phyloP scores from a whole-genome alignment of 2,888 invertebrate species.

The Dusona sp. region DNA sequence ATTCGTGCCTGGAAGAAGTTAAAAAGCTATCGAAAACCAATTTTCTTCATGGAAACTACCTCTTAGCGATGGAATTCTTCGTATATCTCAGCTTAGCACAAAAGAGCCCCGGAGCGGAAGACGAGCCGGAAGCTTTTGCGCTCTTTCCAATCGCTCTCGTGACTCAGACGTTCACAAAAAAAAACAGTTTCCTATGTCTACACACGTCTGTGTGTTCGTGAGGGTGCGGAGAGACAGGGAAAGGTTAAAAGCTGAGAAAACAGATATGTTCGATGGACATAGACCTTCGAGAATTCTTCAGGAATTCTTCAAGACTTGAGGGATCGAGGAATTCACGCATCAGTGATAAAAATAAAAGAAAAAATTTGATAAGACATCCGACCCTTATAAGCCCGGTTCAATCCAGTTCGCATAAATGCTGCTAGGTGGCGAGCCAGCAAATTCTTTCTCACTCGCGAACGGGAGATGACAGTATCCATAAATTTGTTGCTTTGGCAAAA shows the following conservation, averaged over 20 bases:
- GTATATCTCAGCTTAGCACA: constrained; percentile 1
- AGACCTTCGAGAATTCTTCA: neutral
- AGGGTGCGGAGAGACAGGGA: neutral
- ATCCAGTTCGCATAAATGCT: neutral
- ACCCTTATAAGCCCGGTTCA: neutral
- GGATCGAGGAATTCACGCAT: constrained; percentile 17
- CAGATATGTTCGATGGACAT: constrained; percentile 14
- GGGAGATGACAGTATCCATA: too few relatives aligned
- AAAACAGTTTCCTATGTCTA: neutral
- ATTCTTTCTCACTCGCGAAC: neutral
- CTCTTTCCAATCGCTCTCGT: constrained; percentile 39
- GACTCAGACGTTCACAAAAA: constrained; percentile 7
- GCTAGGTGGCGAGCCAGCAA: neutral
- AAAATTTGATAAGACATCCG: neutral
- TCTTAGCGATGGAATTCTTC: constrained; percentile 8
- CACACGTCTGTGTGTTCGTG: neutral
- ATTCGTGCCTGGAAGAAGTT: constrained; percentile 13
- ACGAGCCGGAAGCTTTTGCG: constrained; percentile 50
- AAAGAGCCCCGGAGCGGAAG: constrained; percentile 20
- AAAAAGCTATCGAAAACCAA: constrained; percentile 12
- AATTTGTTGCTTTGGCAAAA: too few relatives aligned
- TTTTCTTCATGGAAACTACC: constrained; percentile 22
- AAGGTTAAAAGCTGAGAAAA: constrained; percentile 37
- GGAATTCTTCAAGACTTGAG: neutral
- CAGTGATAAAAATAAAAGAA: neutral